Base-by-base conservation (phyloP, 1,140 invertebrate genomes). In the Drosophila arawakana region DNA sequence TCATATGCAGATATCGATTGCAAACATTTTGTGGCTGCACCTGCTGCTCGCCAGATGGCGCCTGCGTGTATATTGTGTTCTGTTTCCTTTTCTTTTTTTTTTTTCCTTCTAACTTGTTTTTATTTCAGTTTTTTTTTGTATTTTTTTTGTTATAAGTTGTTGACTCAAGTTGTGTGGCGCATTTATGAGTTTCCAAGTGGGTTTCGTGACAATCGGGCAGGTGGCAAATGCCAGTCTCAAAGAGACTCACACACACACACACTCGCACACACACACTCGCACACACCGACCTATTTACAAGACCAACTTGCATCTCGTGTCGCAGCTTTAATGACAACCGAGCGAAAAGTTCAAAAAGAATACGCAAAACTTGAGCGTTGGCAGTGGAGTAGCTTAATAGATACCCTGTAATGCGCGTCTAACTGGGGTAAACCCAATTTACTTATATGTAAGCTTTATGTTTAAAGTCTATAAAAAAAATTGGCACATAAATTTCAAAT, bases 211-310 rank as follows among this genome's bases (percentile, higher is more conserved):
- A 52, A 52, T 15, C 15, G 47, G 34, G 37, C n/a, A 25, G 49
- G 49, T 50, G 49, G 52, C 13, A 57, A 15, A 35, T 58, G 10
- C 10, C 34, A 15, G 8, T 39, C 47, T 43, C 39, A 66, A 30
- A 46, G 21, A 39, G 44, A 49, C 44, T 41, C 11, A 58, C 21
- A 41, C 5, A 8, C 39, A 63, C 34, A 44, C 10, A 35, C 34
- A 43, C 37, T 41, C 41, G 37, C 30, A 37, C 18, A 37, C 25
- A 62, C 21, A 11, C n/a, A 50, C 15, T n/a, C 11, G 47, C 44
- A 49, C 7, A 13, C 11, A 54, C 37, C 68, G 43, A 63, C 68
- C 68, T 71, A 71, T 71, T 71, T 71, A 49, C 41, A 47, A 41
- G 60, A 41, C 54, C n/a, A 49, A 50, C 41, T 62, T 62, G 68